Evolutionary conservation across 1,140 invertebrate species (phyloP).

Genomic region (Amyelois transitella): DNA sequence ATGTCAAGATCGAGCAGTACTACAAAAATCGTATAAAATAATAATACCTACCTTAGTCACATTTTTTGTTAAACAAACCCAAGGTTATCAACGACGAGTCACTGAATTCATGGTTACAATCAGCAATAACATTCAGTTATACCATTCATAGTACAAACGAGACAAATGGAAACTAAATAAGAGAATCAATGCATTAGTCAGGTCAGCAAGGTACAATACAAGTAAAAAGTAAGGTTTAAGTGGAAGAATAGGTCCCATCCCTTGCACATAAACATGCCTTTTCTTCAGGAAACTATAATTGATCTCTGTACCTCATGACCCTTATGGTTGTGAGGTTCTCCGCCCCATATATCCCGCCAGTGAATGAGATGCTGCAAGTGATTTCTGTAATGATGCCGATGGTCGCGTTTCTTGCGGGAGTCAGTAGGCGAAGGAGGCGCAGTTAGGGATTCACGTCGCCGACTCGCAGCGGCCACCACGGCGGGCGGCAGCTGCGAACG

Average conservation of each 20-base stretch:
- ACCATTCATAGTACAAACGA: too few species aligned
- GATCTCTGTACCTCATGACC: conserved; percentile 57
- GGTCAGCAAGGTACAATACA: neutral
- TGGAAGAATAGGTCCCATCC: too few species aligned
- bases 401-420: conserved; percentile 54
- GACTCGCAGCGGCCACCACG: conserved; percentile 33
- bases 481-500: conserved; percentile 38
- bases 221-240: too few species aligned
- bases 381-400: conserved; percentile 60
- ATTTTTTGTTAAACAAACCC: neutral
- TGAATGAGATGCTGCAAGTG: conserved; percentile 67
- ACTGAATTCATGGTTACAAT: neutral
- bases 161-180: neutral
- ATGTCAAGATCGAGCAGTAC: neutral
- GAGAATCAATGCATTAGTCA: neutral
- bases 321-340: conserved; percentile 58
- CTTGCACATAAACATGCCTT: neutral
- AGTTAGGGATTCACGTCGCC: conserved; percentile 59
- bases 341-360: conserved; percentile 67
- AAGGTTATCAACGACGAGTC: neutral
- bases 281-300: neutral
- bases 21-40: neutral
- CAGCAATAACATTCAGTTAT: neutral
- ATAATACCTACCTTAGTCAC: neutral
- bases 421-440: conserved; percentile 69